Evolutionary conservation across 2,888 invertebrate species (phyloP).

Genomic region (Danaus chrysippus): DNA sequence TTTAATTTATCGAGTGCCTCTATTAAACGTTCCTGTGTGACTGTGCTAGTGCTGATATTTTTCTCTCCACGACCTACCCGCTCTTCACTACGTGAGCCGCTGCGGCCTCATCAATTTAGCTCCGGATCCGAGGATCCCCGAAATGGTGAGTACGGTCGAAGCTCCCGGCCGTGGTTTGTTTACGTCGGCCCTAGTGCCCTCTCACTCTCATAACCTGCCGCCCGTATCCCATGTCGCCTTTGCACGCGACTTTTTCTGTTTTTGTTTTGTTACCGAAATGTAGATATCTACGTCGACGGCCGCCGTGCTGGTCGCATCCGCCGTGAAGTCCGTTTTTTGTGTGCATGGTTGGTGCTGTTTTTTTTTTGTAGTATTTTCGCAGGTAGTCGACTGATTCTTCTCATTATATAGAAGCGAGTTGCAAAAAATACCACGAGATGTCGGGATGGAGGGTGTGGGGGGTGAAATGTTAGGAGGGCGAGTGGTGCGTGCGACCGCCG

Average conservation of each 20-base stretch:
- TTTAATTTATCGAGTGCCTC: slow-evolving; percentile 58
- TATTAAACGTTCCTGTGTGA: slow-evolving; percentile 58
- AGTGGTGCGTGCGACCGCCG: slow-evolving; percentile 51
- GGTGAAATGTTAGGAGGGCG: slow-evolving; percentile 44
- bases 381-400: slow-evolving; percentile 59
- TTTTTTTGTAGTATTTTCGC: slow-evolving; percentile 72
- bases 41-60: slow-evolving; percentile 57
- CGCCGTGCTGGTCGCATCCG: slow-evolving; percentile 56
- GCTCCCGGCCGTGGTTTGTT: slow-evolving; percentile 74
- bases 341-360: slow-evolving; percentile 54
- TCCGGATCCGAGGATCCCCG: slow-evolving; percentile 63
- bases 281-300: slow-evolving; percentile 71
- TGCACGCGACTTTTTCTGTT: slow-evolving; percentile 72
- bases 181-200: slow-evolving; percentile 71
- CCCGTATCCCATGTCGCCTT: slow-evolving; percentile 70
- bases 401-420: slow-evolving; percentile 46
- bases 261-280: slow-evolving; percentile 78
- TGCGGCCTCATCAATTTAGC: slow-evolving; percentile 48
- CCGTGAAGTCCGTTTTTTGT: slow-evolving; percentile 67
- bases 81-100: slow-evolving; percentile 70
- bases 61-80: slow-evolving; percentile 60
- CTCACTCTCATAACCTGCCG: slow-evolving; percentile 75
- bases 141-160: slow-evolving; percentile 79
- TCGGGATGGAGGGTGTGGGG: slow-evolving; percentile 41
- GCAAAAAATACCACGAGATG: slow-evolving; percentile 30